phyloP scores from a whole-genome alignment of 2,797 vertebrate genomes.

The Naso thynnoides region DNA sequence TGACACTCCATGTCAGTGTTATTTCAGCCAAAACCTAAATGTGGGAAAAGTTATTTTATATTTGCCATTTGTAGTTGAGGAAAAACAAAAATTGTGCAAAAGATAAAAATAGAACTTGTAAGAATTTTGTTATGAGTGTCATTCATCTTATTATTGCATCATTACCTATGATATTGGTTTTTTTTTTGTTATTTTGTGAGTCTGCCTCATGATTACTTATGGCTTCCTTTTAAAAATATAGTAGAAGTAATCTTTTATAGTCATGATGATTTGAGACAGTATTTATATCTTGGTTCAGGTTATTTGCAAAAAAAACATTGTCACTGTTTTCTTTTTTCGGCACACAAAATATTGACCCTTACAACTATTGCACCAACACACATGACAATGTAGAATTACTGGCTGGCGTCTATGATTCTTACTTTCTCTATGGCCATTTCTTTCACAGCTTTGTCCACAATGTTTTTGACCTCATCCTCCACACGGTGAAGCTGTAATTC shows the following conservation, averaged over 20 bases:
- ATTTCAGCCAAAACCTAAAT: slow-evolving; percentile 84
- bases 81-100: background rate
- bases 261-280: background rate
- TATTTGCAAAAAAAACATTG: background rate
- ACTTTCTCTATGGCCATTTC: slow-evolving; percentile 86
- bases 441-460: slow-evolving; percentile 87
- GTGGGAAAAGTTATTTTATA: background rate
- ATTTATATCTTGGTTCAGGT: background rate
- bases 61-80: background rate
- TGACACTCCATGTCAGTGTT: slow-evolving; percentile 83
- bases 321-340: background rate
- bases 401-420: background rate
- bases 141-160: background rate
- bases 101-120: background rate
- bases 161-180: background rate
- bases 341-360: background rate
- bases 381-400: background rate
- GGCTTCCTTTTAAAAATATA: background rate
- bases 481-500: slow-evolving; percentile 86
- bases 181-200: background rate
- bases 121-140: background rate
- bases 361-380: background rate
- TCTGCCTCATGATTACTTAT: background rate
- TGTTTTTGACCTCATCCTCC: slow-evolving; percentile 88
- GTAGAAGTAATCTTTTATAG: background rate